Base-by-base conservation (phyloP, 2,113 vertebrate genomes). In the Onychorhynchus coronatus region DNA sequence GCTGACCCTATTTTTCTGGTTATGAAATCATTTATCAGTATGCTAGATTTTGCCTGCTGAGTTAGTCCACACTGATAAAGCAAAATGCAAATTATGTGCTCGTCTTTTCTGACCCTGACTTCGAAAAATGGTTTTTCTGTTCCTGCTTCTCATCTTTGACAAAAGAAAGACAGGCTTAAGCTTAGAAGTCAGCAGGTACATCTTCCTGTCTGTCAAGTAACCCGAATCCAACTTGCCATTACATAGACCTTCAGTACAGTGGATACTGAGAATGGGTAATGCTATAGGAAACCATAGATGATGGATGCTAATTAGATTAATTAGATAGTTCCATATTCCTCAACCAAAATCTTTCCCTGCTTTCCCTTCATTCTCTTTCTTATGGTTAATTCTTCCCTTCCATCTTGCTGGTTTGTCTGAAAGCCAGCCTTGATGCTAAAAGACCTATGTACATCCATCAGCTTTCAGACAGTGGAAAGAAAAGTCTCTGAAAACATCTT, bases 41-140 rank as follows among this genome's bases (percentile, higher is more conserved):
- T 78, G 63, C n/a, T 71, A 77, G 56, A 59, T 42, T 87, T 77
- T 4, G 28, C 84, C 81, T 80, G 46, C 89, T 90, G 52, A 95
- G 82, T 39, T 87, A 86, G 77, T 20, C 41, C 28, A 87, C n/a
- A 71, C 84, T 89, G 83, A 89, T 87, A 89, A 94, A 89, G 62
- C 63, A 49, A 94, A 89, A 96, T 79, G 81, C 68, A 97, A 96
- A 94, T 94, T 14, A 53, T 59, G 39, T 50, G 39, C 78, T 76
- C 55, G 28, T 66, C 50, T 90, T 52, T 91, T 67, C 75, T 97
- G 91, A 91, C 90, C 80, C 76, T 5, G 11, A 70, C 71, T 95
- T 93, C 72, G 62, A 94, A 94, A 96, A 85, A 37, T 53, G 70
- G 1, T 68, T 84, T 96, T 97, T 56, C 62, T 87, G 94, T 95